Conservation (phyloP, 2,797 vertebrate species). For the Tapera naevia region DNA sequence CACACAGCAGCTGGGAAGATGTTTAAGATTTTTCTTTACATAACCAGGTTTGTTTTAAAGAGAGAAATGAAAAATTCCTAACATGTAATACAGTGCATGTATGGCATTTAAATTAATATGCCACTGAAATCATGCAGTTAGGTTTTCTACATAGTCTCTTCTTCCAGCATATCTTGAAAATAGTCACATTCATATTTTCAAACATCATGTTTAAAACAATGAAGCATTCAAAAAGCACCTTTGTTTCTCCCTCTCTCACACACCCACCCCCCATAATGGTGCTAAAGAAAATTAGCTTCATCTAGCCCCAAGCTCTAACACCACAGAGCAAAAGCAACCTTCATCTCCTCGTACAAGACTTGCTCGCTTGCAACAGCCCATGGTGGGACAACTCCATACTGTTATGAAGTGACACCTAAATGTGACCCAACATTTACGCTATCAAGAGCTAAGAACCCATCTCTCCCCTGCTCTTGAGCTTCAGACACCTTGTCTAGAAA, state of each 20-base stretch:
- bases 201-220: not conserved
- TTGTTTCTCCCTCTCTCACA: not conserved
- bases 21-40: not conserved
- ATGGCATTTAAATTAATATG: not conserved
- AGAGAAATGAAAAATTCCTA: not conserved
- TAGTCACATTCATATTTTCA: not conserved
- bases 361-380: not conserved
- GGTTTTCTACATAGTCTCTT: not conserved
- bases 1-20: not conserved
- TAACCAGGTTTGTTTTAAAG: not conserved
- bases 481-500: not conserved
- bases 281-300: not conserved
- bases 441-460: rapidly evolving
- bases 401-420: not conserved
- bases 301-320: not conserved
- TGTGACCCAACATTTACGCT: not conserved
- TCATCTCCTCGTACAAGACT: not conserved
- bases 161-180: not conserved
- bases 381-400: not conserved
- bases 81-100: rapidly evolving
- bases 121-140: not conserved
- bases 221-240: not conserved
- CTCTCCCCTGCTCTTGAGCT: not conserved
- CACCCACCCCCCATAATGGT: rapidly evolving
- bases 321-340: not conserved